Evolutionary conservation across 1,140 invertebrate species (phyloP).

Genomic region (Fopius arisanus): DNA sequence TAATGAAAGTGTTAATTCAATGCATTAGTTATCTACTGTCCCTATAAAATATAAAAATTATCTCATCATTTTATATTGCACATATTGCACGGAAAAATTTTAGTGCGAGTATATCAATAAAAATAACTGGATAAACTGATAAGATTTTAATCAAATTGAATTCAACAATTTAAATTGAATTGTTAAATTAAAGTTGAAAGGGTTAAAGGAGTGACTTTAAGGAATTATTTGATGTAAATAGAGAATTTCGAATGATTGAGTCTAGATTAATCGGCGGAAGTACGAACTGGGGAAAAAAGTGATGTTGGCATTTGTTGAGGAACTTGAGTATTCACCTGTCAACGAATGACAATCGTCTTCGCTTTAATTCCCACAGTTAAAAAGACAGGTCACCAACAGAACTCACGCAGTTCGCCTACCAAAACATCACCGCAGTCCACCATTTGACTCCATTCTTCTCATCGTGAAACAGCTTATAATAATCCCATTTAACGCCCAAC

Average conservation of each 20-base stretch:
- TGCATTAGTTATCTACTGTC: no score
- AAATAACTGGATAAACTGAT: no score
- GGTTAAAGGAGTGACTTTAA: neutral
- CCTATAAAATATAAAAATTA: no score
- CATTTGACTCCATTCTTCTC: slow-evolving; percentile 63
- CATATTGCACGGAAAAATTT: no score
- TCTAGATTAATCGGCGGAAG: neutral
- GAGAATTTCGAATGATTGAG: no score
- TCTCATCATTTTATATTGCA: no score
- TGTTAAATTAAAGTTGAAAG: no score
- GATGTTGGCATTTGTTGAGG: neutral
- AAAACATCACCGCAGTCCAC: slow-evolving; percentile 62
- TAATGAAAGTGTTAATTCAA: no score
- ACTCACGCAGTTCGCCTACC: slow-evolving; percentile 56
- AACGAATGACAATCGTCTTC: slow-evolving; percentile 8
- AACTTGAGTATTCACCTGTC: slow-evolving; percentile 9
- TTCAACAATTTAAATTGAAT: no score
- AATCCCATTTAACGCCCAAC: slow-evolving; percentile 61
- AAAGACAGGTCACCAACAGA: slow-evolving; percentile 9
- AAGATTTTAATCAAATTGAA: no score
- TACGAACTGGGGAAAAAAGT: neutral
- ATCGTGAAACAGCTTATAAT: slow-evolving; percentile 64
- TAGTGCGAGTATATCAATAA: no score
- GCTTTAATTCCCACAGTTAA: neutral
- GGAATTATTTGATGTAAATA: no score